A percentile compares a stretch with the other conserved stretches of the same genome.
phyloP scores from a whole-genome alignment of 1,140 invertebrate genomes.

The Rhyacophila brunnea region DNA sequence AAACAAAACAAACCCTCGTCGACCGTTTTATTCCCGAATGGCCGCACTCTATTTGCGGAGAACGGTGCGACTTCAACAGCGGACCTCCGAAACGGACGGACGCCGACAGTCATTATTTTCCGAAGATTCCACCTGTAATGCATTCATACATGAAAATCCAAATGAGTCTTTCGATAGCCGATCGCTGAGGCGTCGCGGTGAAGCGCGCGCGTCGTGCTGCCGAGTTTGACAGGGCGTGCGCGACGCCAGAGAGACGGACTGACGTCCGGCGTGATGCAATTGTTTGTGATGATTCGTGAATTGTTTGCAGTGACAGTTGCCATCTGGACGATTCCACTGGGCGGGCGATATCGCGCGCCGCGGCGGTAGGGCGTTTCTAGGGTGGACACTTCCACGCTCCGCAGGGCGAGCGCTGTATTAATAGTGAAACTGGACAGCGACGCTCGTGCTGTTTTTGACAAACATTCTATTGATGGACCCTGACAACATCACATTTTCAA shows the following conservation, averaged over 20 bases:
- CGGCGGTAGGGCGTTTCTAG: not conserved
- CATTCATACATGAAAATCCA: no score
- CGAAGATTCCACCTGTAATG: no score
- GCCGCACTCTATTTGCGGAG: no score
- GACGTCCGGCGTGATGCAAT: not conserved
- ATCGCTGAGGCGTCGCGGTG: no score
- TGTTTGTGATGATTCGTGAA: not conserved
- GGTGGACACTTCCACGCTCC: not conserved
- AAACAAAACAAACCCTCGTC: constrained; percentile 16
- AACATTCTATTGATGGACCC: no score
- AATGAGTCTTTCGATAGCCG: no score
- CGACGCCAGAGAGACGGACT: not conserved
- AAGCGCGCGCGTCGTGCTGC: no score
- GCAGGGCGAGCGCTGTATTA: constrained; percentile 1
- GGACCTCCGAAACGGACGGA: no score
- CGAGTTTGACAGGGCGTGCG: not conserved
- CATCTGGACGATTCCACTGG: constrained; percentile 12
- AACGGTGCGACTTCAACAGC: no score
- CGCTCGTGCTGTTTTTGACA: no score
- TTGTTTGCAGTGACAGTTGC: not conserved
- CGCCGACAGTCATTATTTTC: no score
- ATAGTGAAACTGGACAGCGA: not conserved
- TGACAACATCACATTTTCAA: no score
- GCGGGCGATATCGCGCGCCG: not conserved
- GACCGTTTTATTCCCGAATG: not conserved